Evolutionary conservation across 2,797 vertebrate genomes (phyloP), one percentile per base, ranked within the genome.

Genomic region (Carduelis carduelis): DNA sequence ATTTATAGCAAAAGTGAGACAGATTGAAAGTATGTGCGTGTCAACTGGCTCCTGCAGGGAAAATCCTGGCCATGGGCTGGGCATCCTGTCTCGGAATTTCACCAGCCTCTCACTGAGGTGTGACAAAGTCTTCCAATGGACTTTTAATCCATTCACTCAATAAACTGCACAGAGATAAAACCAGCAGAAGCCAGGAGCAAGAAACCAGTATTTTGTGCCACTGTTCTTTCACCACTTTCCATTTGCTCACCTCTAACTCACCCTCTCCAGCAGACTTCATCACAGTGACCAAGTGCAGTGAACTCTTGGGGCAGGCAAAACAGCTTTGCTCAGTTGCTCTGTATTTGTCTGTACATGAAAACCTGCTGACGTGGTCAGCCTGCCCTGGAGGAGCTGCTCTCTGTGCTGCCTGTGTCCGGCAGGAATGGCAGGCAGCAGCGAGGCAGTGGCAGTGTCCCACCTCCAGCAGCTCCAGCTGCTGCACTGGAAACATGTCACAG

Each of bases 331-430:
- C 35, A 23, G 16, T 37, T 49, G 47, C 52, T 76, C 37, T 79
- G 50, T n/a, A 39, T 56, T 44, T 49, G 8, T 3, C n/a, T 5
- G 44, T 28, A 41, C 55, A 63, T 8, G n/a, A 9, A 60, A 77
- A 46, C 15, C 46, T 14, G 37, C n/a, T 9, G 4, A 28, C 1
- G 15, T 16, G 78, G 52, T 37, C 63, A 46, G n/a, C 18, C 35
- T 63, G 75, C 72, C 60, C 47, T 14, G 23, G 56, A 59, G 75
- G 34, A 46, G 32, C 68, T 81, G 46, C 50, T 27, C 39, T 77
- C 39, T 0, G 8, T 0, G 4, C 47, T 34, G 53, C 11, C 61
- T 0, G 0, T 6, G 55, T 17, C 63, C 2, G 0, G 41, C 53
- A 43, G 59, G 24, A 43, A 14, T 0, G 6, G 34, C 23, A 14